Conservation (phyloP, 2,797 vertebrate species). For the Anguilla megastoma region DNA sequence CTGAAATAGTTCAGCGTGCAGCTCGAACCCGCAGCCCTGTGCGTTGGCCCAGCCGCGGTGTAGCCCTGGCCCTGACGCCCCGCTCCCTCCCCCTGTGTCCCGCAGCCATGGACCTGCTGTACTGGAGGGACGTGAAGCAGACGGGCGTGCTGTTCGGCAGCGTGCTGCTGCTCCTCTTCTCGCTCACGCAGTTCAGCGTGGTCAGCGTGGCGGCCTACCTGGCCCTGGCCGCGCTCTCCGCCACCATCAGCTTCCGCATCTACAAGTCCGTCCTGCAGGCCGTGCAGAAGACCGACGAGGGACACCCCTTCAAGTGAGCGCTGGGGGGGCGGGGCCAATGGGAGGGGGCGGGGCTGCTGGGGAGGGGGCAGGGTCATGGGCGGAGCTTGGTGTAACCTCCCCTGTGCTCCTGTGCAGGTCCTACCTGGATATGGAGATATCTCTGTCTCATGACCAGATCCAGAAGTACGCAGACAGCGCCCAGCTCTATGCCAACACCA, state of each 20-base stretch:
- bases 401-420: conserved; percentile 67
- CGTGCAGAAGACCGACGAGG: conserved; percentile 97
- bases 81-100: conserved; percentile 26
- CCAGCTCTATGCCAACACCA: conserved; percentile 90
- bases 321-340: neutral
- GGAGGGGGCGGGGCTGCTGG: neutral
- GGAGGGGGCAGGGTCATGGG: neutral
- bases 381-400: neutral
- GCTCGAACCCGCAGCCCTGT: neutral
- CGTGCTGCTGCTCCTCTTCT: conserved; percentile 92
- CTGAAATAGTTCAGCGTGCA: neutral
- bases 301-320: conserved; percentile 98
- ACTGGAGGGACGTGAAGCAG: conserved; percentile 97
- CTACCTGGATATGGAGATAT: conserved; percentile 94
- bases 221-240: conserved; percentile 91
- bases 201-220: conserved; percentile 96
- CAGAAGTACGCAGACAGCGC: conserved; percentile 96
- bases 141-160: conserved; percentile 92
- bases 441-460: conserved; percentile 96
- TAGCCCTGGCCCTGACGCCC: conserved; percentile 45
- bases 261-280: conserved; percentile 99
- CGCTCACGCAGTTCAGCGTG: conserved; percentile 98
- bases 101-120: conserved; percentile 92
- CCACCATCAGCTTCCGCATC: conserved; percentile 98
- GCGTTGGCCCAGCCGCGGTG: neutral